Percentiles rank a stretch among this genome's conserved stretches.
phyloP scores from a whole-genome alignment of 2,113 vertebrate genomes.

The Tetrax tetrax region DNA sequence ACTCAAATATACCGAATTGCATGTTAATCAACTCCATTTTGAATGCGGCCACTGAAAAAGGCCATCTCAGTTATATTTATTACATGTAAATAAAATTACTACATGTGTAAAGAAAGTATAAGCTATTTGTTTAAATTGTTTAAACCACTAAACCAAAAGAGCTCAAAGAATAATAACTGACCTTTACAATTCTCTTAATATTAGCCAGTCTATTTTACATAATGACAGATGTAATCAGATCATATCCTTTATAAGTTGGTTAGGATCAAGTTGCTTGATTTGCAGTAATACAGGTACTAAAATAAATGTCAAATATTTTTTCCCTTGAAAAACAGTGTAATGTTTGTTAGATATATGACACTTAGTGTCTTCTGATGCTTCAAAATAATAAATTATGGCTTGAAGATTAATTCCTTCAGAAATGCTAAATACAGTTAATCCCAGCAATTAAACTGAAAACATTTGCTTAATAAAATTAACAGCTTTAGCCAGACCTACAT shows the following conservation, averaged over 20 bases:
- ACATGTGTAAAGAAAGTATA: neutral
- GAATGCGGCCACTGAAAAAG: neutral
- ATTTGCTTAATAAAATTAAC: neutral
- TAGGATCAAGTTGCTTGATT: neutral
- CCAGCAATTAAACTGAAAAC: neutral
- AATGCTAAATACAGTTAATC: neutral
- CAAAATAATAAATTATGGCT: neutral
- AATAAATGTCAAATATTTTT: neutral
- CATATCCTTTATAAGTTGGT: neutral
- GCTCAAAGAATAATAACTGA: neutral
- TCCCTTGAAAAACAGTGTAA: neutral
- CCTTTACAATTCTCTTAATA: neutral
- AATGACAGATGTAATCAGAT: neutral
- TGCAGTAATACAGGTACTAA: neutral
- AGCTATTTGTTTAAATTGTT: neutral
- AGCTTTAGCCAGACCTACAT: neutral
- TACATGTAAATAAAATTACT: neutral
- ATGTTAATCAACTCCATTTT: neutral
- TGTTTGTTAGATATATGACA: neutral
- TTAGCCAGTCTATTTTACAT: neutral
- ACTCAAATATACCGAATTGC: neutral
- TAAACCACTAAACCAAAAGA: neutral
- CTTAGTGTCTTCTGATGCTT: neutral
- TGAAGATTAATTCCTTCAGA: neutral
- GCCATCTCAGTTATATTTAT: neutral